Percentiles rank a stretch among this genome's conserved stretches.
Conservation (phyloP, 2,113 vertebrate genomes). For the Rhagologus leucostigma region DNA sequence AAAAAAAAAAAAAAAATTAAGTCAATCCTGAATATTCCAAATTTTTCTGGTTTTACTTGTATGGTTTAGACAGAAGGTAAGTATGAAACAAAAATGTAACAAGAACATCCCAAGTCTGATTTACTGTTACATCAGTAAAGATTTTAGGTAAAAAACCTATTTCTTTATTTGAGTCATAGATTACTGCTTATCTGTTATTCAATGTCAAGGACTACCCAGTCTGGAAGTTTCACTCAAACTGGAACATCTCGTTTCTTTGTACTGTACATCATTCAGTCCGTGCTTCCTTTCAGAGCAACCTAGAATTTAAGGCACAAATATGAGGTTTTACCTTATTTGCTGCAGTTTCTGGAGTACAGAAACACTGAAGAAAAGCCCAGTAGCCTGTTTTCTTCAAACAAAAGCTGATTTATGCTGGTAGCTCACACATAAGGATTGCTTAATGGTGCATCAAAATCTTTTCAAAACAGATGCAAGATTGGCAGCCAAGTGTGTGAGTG, state of each 20-base stretch:
- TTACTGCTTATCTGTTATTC: not conserved
- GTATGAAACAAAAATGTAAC: not conserved
- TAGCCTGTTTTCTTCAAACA: not conserved
- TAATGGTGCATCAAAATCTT: not conserved
- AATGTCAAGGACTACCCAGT: not conserved
- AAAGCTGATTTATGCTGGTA: not conserved
- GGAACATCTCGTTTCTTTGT: not conserved
- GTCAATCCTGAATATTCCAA: not conserved
- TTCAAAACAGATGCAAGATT: not conserved
- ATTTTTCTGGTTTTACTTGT: not conserved
- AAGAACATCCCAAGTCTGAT: not conserved
- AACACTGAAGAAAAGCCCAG: not conserved
- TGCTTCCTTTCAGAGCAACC: not conserved
- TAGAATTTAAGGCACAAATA: not conserved
- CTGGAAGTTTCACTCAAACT: not conserved
- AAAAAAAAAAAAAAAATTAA: not conserved
- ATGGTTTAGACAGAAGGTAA: not conserved
- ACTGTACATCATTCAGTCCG: not conserved
- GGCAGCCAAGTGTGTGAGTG: not conserved
- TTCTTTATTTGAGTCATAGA: not conserved
- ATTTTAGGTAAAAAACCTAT: not conserved
- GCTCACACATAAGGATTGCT: not conserved
- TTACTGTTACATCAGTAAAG: not conserved
- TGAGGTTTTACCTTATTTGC: not conserved
- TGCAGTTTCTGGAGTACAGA: not conserved